Evolutionary conservation across 2,888 invertebrate species (phyloP), one percentile per base, ranked within the genome.

Genomic region (Diarsia dahlii): DNA sequence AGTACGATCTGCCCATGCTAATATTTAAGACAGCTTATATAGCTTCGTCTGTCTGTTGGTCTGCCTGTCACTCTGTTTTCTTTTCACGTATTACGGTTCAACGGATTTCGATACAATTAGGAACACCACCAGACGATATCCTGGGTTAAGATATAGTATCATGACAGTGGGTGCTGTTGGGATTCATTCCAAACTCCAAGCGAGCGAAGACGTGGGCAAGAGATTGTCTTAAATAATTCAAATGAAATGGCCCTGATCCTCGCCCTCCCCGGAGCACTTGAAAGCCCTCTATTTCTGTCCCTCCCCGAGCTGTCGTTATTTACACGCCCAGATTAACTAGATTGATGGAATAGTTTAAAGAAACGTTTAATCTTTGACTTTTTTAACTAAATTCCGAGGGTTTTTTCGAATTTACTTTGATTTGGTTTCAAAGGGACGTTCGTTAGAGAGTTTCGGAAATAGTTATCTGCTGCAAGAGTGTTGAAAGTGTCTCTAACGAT

Each of bases 361-460:
- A 78, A 88, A 88, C 89, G 85, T 86, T 91, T 90, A 91, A 92
- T 91, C 92, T 92, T 90, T 89, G 90, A 86, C 91, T 90, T 91
- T 87, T 89, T 85, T 80, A 67, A 87, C 84, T 65, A 72, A 84
- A 87, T 83, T 84, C 82, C 60, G 34, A 63, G 73, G 71, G 67
- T 69, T 81, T 86, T 85, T 84, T 81, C 72, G 76, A 78, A 81
- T 84, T 76, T 73, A 72, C 80, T 89, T 87, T 87, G 86, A 81
- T 87, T 87, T 74, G 48, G n/a, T 86, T 84, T 88, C 76, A 86
- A 87, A 86, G 74, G 52, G 76, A 81, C 56, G 62, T 66, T 62
- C 28, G 84, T 83, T 71, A 66, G n/a, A n/a, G n/a, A 64, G 64
- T 68, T 79, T 74, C 56, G 6, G 64, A 78, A 87, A 86, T 81